Conservation (phyloP, 2,888 invertebrate species). For the Drosophila glabriapex region DNA sequence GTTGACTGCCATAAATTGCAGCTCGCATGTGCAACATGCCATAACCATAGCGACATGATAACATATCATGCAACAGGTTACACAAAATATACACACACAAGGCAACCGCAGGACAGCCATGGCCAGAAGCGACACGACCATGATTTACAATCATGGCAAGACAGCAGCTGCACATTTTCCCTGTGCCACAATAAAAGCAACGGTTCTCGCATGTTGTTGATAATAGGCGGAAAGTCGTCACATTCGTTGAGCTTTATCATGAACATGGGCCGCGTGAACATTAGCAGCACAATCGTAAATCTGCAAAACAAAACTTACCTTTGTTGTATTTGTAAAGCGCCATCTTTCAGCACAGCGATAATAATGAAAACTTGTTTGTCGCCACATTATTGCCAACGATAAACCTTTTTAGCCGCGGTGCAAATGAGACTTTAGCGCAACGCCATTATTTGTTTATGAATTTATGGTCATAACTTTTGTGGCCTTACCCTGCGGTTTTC, state of each 20-base stretch:
- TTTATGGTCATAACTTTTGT: slow-evolving; percentile 64
- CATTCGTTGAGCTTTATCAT: slow-evolving; percentile 67
- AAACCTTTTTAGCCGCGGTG: slow-evolving; percentile 42
- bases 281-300: slow-evolving; percentile 65
- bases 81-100: slow-evolving; percentile 17
- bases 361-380: slow-evolving; percentile 57
- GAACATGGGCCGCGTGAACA: slow-evolving; percentile 26
- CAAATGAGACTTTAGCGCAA: slow-evolving; percentile 67
- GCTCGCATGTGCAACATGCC: slow-evolving; percentile 46
- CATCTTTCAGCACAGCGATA: slow-evolving; percentile 34
- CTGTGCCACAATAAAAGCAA: slow-evolving; percentile 65
- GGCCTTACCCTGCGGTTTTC: slow-evolving; percentile 53
- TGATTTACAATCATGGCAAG: slow-evolving; percentile 66
- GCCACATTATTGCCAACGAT: slow-evolving; percentile 44
- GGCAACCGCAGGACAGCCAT: slow-evolving; percentile 31
- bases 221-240: slow-evolving; percentile 79
- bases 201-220: slow-evolving; percentile 43
- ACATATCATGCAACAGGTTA: slow-evolving; percentile 78
- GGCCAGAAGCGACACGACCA: slow-evolving; percentile 45
- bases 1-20: slow-evolving; percentile 51
- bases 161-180: slow-evolving; percentile 73
- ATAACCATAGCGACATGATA: slow-evolving; percentile 1
- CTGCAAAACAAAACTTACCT: slow-evolving; percentile 36
- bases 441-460: slow-evolving; percentile 70
- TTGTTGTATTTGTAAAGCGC: slow-evolving; percentile 24